Evolutionary conservation across 2,113 vertebrate species (phyloP), one percentile per base, ranked within the genome.

Genomic region (Solenodon paradoxus): DNA sequence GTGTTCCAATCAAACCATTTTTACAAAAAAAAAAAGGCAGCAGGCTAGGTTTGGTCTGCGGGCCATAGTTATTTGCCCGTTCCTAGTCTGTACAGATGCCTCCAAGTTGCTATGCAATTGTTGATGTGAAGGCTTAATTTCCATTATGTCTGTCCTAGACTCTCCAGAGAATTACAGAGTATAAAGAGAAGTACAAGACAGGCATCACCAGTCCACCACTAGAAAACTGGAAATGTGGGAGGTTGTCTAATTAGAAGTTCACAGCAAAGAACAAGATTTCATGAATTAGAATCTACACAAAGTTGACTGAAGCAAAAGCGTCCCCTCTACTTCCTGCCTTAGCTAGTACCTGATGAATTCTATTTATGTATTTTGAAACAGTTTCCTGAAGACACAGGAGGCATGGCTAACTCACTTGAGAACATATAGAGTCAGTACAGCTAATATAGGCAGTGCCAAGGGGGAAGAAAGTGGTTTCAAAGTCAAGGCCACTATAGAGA

Each of bases 1-100:
- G 11, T 88, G 59, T 92, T 82, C 81, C 42, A 86, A 96, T 89
- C 92, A 97, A 95, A 83, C 53, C 95, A 94, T 95, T 95, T 83
- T 85, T 87, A 74, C 35, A 61, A 75, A 78, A 92, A 61, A 75
- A 78, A 92, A 57, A 7, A 72, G 78, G 32, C 26, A 28, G 79
- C 24, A 38, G 22, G 30, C 69, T 22, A 8, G 40, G 68, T 71
- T 30, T 35, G 16, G 7, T 11, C 77, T 4, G 5, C 10, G 4
- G 32, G 38, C 59, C 49, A 40, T 17, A 17, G 24, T 45, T n/a
- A 17, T 17, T 7, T 53, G 15, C 5, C 47, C 74, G n/a, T 7
- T 45, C 22, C 35, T 72, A 30, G 4, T 84, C 30, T 22, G 1
- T 17, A 93, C 15, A 20, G 53, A 86, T 3, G 35, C 55, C 61